Percentiles rank a stretch among this genome's conserved stretches.
Evolutionary conservation across 2,113 vertebrate species (phyloP).

Genomic region (Camelus bactrianus): DNA sequence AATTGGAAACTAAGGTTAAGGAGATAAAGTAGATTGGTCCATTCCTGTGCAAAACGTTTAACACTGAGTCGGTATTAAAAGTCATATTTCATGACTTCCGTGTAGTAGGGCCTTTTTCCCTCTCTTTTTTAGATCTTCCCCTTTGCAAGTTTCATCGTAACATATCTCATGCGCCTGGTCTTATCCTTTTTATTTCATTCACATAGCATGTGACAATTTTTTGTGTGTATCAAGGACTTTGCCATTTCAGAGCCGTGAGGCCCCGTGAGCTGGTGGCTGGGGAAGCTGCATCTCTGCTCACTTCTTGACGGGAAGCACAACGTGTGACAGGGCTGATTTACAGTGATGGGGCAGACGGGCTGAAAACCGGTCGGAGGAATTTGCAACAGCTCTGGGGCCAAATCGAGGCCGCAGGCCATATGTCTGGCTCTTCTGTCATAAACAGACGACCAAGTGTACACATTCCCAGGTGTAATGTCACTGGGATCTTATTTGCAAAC

Average conservation of each 20-base stretch:
- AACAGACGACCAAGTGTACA: slow-evolving; percentile 77
- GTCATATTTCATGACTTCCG: background rate
- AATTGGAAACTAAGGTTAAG: background rate
- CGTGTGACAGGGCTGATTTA: slow-evolving; percentile 79
- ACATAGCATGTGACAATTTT: background rate
- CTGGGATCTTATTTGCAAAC: slow-evolving; percentile 87
- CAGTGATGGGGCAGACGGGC: slow-evolving; percentile 71
- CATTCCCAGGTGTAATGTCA: slow-evolving; percentile 87
- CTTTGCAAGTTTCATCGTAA: background rate
- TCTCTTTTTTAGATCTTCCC: background rate
- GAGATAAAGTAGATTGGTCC: background rate
- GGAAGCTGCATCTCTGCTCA: background rate
- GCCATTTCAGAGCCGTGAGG: background rate
- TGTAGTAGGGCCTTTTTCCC: background rate
- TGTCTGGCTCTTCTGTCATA: slow-evolving; percentile 84
- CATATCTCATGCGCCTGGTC: background rate
- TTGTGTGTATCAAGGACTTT: slow-evolving; percentile 33
- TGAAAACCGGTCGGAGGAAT: slow-evolving; percentile 81
- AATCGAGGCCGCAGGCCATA: slow-evolving; percentile 85
- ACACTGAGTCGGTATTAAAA: background rate
- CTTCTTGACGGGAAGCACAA: slow-evolving; percentile 61
- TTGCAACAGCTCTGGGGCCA: slow-evolving; percentile 82
- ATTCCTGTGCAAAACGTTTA: background rate
- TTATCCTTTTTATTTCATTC: background rate
- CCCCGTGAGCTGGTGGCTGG: slow-evolving; percentile 23